phyloP scores from a whole-genome alignment of 2,797 vertebrate species.

The Australoheros facetus region DNA sequence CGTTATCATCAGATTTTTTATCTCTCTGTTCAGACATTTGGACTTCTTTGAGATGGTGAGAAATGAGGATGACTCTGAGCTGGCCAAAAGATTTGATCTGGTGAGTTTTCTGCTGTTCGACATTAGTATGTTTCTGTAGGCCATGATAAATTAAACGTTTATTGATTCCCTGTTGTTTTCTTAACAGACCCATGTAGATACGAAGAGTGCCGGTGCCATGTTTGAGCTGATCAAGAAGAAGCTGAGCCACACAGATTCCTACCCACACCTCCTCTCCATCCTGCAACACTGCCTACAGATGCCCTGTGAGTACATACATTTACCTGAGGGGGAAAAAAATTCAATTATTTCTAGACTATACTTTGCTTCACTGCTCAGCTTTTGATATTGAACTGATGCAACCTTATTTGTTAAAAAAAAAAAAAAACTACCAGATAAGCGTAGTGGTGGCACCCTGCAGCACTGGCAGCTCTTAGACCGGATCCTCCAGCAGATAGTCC shows the following conservation, averaged over 20 bases:
- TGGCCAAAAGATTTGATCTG: conserved; percentile 93
- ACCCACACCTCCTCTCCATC: conserved; percentile 96
- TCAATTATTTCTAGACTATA: background rate
- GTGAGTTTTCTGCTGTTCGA: conserved; percentile 74
- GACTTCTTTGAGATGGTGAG: conserved; percentile 99
- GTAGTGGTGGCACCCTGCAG: conserved; percentile 87
- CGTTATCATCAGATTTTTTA: background rate
- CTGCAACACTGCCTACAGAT: conserved; percentile 97
- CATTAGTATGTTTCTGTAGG: background rate
- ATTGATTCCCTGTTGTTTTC: conserved; percentile 9
- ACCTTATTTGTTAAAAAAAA: background rate
- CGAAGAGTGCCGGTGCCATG: conserved; percentile 96
- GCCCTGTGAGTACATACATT: conserved; percentile 87
- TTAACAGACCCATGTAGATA: conserved; percentile 90
- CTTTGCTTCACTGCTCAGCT: background rate
- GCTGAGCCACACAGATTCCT: conserved; percentile 93
- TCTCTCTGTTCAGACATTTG: conserved; percentile 85
- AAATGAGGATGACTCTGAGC: conserved; percentile 94
- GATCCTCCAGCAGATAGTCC: conserved; percentile 96
- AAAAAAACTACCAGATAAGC: conserved; percentile 83
- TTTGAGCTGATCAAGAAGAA: conserved; percentile 96
- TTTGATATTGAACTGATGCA: background rate
- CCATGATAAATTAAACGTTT: background rate
- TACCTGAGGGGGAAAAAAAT: background rate
- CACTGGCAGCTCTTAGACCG: conserved; percentile 97